Conservation (phyloP, 2,888 invertebrate genomes). For the Rhodophaea formosa region DNA sequence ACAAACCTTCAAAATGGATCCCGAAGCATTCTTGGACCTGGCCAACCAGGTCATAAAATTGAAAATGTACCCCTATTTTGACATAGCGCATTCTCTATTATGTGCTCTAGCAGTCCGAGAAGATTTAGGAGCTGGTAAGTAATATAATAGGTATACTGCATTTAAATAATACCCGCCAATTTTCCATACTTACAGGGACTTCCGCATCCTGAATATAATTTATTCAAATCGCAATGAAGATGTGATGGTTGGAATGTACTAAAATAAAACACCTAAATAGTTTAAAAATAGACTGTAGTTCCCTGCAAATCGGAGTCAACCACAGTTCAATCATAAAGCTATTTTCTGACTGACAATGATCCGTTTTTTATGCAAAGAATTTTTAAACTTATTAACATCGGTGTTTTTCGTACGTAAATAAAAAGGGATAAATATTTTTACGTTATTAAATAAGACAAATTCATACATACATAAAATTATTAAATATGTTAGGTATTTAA, state of each 20-base stretch:
- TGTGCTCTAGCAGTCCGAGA: conserved; percentile 97
- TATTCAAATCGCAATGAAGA: conserved; percentile 31
- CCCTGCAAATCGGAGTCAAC: conserved; percentile 46
- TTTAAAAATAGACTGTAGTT: conserved; percentile 69
- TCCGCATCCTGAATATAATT: conserved; percentile 45
- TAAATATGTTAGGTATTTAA: too few species aligned
- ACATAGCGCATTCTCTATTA: conserved; percentile 97
- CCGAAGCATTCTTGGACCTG: conserved; percentile 97
- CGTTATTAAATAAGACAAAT: too few species aligned
- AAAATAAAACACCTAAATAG: conserved; percentile 66
- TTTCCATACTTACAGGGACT: conserved; percentile 28
- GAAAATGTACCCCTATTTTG: conserved; percentile 99
- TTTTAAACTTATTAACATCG: too few species aligned
- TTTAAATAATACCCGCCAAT: conserved; percentile 51
- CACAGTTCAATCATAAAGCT: conserved; percentile 11
- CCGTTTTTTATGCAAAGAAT: not conserved
- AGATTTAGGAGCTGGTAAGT: conserved; percentile 94
- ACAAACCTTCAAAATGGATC: conserved; percentile 87
- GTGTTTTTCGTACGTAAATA: too few species aligned
- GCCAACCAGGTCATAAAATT: conserved; percentile 99
- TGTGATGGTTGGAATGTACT: conserved; percentile 50
- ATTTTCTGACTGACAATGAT: not conserved
- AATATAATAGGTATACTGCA: conserved; percentile 36
- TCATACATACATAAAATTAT: too few species aligned
- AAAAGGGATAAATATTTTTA: too few species aligned